Base-by-base conservation (phyloP, 1,140 invertebrate species). In the Zaprionus ornatus region DNA sequence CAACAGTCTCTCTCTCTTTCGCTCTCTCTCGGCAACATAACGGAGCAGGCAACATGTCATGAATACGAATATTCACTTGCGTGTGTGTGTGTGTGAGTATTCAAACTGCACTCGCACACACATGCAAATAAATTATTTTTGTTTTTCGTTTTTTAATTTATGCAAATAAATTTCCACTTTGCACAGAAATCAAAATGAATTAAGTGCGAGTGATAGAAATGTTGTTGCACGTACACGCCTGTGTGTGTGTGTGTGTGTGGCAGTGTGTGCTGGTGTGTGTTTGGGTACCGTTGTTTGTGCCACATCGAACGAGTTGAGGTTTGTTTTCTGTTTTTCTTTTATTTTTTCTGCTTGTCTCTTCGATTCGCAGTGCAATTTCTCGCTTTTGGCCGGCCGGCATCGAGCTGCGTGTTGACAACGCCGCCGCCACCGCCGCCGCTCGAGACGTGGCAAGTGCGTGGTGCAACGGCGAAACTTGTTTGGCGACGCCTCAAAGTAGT, bases 161-260 rank as follows among this genome's bases (percentile, higher is more conserved):
- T 90, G 87, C 87, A 91, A 91, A 91, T 91, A 91, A 91, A 91
- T 88, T 87, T 91, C 87, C 87, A 91, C 87, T 91, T 87, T 91
- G 87, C 87, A 91, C 87, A 79, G 87, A 91, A 91, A 91, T 91
- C 87, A 91, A 91, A 91, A 84, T 84, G 80, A 91, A 91, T 91
- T 91, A 91, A 81, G 87, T 86, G 82, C 82, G 82, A 88, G 85
- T 88, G 85, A 88, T 88, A 88, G 85, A 88, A 90, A 85, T 90
- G 85, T 76, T 88, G 85, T 87, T 77, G 74, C 62, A 63, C 21
- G 56, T 63, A 48, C 32, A 5, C 17, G 45, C 32, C 74, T 63
- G 62, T 65, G 72, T 62, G 54, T 42, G 71, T 65, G 64, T 37
- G 65, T 35, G 17, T 52, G 69, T 80, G 70, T n/a, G n/a, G n/a